Evolutionary conservation across 2,113 vertebrate species (phyloP).

Genomic region (Pardalotus punctatus): DNA sequence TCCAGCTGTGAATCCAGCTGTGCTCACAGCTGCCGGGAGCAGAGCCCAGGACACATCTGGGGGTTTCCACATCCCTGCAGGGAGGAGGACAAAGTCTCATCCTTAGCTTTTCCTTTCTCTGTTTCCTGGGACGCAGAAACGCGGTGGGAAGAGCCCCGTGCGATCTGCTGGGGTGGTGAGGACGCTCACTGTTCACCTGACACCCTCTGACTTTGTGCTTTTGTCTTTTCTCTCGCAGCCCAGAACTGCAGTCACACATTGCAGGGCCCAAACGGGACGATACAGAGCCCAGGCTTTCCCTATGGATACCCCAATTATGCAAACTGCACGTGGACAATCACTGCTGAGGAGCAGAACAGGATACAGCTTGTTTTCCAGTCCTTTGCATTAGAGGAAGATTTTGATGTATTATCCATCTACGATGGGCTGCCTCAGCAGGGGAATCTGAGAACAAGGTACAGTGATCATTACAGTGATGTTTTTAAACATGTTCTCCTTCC

Average conservation of each 20-base stretch:
- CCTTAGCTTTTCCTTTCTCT: neutral
- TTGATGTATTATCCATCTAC: constrained; percentile 93
- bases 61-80: neutral
- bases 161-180: neutral
- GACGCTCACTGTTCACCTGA: accelerated
- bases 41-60: neutral
- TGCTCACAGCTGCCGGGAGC: neutral
- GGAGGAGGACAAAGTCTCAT: neutral
- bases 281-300: constrained; percentile 96
- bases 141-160: neutral
- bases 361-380: constrained; percentile 98
- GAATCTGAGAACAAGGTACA: constrained; percentile 90
- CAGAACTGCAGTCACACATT: constrained; percentile 95
- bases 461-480: neutral
- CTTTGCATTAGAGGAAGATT: constrained; percentile 97
- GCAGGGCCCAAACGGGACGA: constrained; percentile 91
- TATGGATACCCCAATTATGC: constrained; percentile 99
- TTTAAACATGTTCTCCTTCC: neutral
- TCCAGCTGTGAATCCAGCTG: neutral
- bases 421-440: constrained; percentile 89
- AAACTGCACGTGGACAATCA: constrained; percentile 98
- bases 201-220: neutral
- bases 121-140: neutral
- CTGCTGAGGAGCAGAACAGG: constrained; percentile 89
- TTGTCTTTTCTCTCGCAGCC: constrained; percentile 76